Percentiles rank a stretch among this genome's conserved stretches.
Evolutionary conservation across 2,113 vertebrate genomes (phyloP).

Genomic region (Forbesichthys papilliferus): DNA sequence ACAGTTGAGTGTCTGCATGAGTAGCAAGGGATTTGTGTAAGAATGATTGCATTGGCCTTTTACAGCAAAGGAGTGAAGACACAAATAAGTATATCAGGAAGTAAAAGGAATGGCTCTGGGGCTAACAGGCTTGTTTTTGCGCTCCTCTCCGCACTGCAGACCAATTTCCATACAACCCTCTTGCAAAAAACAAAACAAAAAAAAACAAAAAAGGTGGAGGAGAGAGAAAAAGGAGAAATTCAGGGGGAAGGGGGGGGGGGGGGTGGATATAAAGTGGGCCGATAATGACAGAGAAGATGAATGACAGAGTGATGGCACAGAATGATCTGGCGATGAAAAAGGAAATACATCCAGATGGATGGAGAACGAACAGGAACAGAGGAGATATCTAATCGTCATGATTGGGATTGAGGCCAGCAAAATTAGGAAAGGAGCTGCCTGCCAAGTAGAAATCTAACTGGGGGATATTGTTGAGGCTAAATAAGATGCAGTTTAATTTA

Average conservation of each 20-base stretch:
- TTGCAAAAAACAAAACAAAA: constrained; percentile 35
- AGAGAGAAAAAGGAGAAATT: constrained; percentile 1
- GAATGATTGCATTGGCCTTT: constrained; percentile 59
- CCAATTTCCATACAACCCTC: constrained; percentile 50
- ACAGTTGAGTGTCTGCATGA: constrained; percentile 62
- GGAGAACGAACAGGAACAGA: constrained; percentile 3
- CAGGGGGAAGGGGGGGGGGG: not conserved
- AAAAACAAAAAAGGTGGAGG: not conserved
- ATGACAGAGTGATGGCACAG: not conserved
- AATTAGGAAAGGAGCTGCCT: constrained; percentile 15
- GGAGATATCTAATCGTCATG: constrained; percentile 45
- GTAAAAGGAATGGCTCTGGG: constrained; percentile 61
- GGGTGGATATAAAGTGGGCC: not conserved
- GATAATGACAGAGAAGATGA: not conserved
- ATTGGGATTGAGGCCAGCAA: constrained; percentile 41
- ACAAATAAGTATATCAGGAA: constrained; percentile 52
- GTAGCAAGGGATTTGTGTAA: constrained; percentile 55
- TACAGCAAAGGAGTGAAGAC: constrained; percentile 41
- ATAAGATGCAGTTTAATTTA: constrained; percentile 38
- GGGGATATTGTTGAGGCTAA: constrained; percentile 23
- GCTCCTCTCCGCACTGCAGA: constrained; percentile 54
- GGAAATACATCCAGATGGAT: not conserved
- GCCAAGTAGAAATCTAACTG: constrained; percentile 18
- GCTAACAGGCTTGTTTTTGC: constrained; percentile 41
- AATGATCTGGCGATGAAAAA: not conserved